These are phyloP conservation scores for Eumaeus atala DNA, from an alignment of 1,140 invertebrate species.

Conservation along the genomic window DNA sequence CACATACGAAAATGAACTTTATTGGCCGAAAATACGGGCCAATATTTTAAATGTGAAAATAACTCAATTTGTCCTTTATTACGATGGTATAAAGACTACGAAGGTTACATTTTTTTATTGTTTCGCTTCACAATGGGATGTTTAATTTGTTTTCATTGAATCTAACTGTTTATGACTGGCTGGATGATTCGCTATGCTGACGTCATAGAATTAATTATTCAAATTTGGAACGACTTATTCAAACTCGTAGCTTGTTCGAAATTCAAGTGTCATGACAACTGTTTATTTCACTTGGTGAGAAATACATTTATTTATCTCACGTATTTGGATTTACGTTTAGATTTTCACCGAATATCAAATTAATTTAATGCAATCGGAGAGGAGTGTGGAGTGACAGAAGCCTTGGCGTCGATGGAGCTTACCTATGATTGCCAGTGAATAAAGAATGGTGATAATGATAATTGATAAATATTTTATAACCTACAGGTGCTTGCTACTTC, in stretches of 20 bases:
- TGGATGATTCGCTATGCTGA: conserved; percentile 46
- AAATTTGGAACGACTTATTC: conserved; percentile 1
- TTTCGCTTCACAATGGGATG: conserved; percentile 59
- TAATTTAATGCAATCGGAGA: no score
- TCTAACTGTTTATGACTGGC: conserved; percentile 34
- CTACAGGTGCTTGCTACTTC: no score
- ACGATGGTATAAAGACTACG: background rate
- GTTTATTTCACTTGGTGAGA: no score
- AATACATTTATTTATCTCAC: no score
- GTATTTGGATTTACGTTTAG: no score
- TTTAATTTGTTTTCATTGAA: conserved; percentile 67
- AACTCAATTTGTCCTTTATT: conserved; percentile 3
- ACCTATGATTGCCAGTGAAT: no score
- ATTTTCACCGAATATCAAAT: no score
- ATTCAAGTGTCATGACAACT: background rate
- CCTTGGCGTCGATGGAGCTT: no score
- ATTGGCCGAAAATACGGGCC: background rate
- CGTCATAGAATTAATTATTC: conserved; percentile 55
- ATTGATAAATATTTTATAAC: no score
- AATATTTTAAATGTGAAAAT: background rate
- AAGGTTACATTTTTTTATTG: conserved; percentile 21
- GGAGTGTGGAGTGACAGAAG: no score
- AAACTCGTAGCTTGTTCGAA: background rate
- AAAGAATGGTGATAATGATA: no score
- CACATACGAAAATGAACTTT: conserved; percentile 11